Percentiles rank a stretch among this genome's conserved stretches.
Conservation (phyloP, 2,888 invertebrate genomes). For the Atethmia centrago region DNA sequence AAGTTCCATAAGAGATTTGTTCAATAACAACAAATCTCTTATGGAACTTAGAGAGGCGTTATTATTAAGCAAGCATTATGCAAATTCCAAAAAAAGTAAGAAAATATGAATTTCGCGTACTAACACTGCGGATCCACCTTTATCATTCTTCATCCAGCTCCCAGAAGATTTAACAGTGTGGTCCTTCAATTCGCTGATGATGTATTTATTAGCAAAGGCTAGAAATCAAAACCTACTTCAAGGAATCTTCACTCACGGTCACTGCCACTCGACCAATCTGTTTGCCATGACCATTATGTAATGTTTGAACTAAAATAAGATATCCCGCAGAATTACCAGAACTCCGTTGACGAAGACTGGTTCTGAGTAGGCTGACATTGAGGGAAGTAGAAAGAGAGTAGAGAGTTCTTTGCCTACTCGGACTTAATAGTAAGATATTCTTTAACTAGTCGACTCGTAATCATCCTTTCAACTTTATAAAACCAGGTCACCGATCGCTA, state of each 20-base stretch:
- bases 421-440: neutral
- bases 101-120: no score
- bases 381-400: neutral
- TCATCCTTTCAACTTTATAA: neutral
- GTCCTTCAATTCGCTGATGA: no score
- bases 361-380: neutral
- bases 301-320: slow-evolving; percentile 1
- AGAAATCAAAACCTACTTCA: neutral
- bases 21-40: no score
- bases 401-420: neutral
- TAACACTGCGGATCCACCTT: no score
- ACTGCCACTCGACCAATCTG: neutral
- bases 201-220: no score
- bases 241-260: neutral
- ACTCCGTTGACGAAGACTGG: neutral
- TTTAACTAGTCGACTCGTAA: neutral
- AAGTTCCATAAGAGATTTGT: no score
- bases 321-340: neutral
- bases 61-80: no score
- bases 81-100: no score
- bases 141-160: neutral
- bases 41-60: no score
- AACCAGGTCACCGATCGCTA: slow-evolving; percentile 24
- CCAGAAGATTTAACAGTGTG: neutral
- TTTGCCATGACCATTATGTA: neutral